Evolutionary conservation across 2,113 vertebrate genomes (phyloP), one percentile per base, ranked within the genome.

Genomic region (Athene noctua): DNA sequence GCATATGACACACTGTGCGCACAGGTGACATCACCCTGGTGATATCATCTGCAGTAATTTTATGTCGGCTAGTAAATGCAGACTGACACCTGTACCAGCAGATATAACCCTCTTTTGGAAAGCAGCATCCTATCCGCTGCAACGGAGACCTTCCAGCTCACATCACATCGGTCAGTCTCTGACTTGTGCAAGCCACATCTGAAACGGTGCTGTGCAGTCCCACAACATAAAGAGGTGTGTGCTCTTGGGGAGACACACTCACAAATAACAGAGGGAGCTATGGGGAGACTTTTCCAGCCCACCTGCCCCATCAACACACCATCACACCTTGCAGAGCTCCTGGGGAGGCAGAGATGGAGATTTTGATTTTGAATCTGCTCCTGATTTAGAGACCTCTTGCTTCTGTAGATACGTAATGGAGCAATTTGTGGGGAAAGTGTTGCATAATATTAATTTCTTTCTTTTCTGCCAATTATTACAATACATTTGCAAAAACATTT

Each of bases 401-500:
- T 90, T 80, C 65, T 86, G 63, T 8, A 63, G 52, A 25, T 36
- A 78, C 55, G n/a, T 59, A 63, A 89, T 8, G 25, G 72, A 88
- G 49, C 6, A 6, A 54, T 78, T 61, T 79, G 61, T 23, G 49
- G 38, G 47, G 42, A 62, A 81, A 51, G n/a, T 10, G 34, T 27
- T 92, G 68, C 34, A 52, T 36, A 86, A 57, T 57, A 84, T 21
- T 94, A 5, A 87, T 90, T 89, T 89, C 42, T 94, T 88, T 62
- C 51, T 92, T 77, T 87, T 63, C 71, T 52, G 49, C 40, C 91
- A 75, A 68, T 87, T 94, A 81, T 59, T 63, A 65, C 0, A 0
- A 85, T 42, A 46, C 70, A 46, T 87, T 94, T 92, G 78, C 83
- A 87, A 79, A 94, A 63, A 47, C 22, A 4, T 54, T 92, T 89